A percentile compares a stretch with the other conserved stretches of the same genome.
These are phyloP conservation scores for Morone saxatilis DNA, from an alignment of 2,113 vertebrate species.

Conservation along the genomic window DNA sequence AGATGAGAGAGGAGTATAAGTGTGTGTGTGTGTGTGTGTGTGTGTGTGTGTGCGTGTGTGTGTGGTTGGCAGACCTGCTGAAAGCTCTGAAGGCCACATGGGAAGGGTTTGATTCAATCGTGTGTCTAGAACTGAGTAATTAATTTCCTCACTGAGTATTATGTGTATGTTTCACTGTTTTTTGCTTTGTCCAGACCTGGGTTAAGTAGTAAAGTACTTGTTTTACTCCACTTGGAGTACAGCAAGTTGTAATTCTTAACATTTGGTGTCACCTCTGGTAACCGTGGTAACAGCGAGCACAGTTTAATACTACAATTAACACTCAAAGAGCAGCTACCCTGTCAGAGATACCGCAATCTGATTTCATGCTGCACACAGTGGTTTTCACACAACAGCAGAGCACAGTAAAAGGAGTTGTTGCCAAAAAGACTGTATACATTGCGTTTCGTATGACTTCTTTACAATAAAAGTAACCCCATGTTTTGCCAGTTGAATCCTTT, in stretches of 20 bases:
- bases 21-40: conserved; percentile 33
- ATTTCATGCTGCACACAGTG: background rate
- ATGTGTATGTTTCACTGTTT: conserved; percentile 25
- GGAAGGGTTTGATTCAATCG: conserved; percentile 65
- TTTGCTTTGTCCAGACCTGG: background rate
- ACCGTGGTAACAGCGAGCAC: background rate
- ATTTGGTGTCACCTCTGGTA: background rate
- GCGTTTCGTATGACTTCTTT: background rate
- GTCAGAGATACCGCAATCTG: background rate
- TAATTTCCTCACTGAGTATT: conserved; percentile 34
- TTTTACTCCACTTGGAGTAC: background rate
- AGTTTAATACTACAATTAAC: background rate
- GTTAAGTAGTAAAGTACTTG: background rate
- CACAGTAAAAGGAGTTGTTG: background rate
- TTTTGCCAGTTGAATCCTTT: background rate
- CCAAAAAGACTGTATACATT: background rate
- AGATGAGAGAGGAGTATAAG: conserved; percentile 66
- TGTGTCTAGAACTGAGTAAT: conserved; percentile 49
- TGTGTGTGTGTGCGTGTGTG: conserved; percentile 15
- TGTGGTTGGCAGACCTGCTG: conserved; percentile 39
- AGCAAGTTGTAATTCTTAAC: background rate
- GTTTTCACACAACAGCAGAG: background rate
- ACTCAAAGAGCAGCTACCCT: background rate
- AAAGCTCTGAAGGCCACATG: conserved; percentile 58
- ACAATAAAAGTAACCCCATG: background rate